Conservation (phyloP, 1,140 invertebrate species). For the Drosophila watanabei region DNA sequence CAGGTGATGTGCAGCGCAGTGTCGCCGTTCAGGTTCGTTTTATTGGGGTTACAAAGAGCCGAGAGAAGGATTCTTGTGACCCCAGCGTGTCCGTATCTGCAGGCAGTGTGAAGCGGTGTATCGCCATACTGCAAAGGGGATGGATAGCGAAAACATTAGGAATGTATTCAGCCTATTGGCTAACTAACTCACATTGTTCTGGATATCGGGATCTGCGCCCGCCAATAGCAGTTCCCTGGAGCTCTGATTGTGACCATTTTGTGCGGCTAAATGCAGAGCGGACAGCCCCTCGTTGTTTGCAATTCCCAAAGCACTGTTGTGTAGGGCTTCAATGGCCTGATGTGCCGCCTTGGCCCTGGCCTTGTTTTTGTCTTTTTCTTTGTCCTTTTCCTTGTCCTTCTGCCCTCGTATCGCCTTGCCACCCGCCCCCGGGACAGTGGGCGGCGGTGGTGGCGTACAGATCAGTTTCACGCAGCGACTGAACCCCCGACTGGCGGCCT, state of each 20-base stretch:
- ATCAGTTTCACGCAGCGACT: constrained; percentile 93
- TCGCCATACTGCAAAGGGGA: constrained; percentile 93
- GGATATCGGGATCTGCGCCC: constrained; percentile 94
- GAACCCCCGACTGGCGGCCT: constrained; percentile 97
- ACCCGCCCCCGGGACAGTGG: constrained; percentile 7
- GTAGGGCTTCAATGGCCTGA: constrained; percentile 86
- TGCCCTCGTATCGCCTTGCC: constrained; percentile 14
- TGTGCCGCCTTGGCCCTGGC: constrained; percentile 50
- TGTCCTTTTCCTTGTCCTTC: constrained; percentile 42
- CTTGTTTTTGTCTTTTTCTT: constrained; percentile 56
- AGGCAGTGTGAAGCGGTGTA: constrained; percentile 97
- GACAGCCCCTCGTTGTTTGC: constrained; percentile 96
- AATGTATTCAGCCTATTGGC: constrained; percentile 20
- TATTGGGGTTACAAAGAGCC: constrained; percentile 93
- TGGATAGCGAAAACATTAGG: background rate
- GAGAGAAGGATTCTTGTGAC: constrained; percentile 97
- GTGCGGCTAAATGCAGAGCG: constrained; percentile 96
- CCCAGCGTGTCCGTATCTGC: constrained; percentile 97
- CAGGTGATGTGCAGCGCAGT: constrained; percentile 97
- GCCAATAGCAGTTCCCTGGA: constrained; percentile 94
- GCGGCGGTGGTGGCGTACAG: constrained; percentile 86
- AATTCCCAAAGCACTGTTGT: constrained; percentile 90
- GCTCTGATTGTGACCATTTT: constrained; percentile 98
- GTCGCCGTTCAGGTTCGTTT: constrained; percentile 98
- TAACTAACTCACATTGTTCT: constrained; percentile 93